These are phyloP conservation scores for Drosophila dives DNA, from an alignment of 2,888 invertebrate species.

Conservation along the genomic window DNA sequence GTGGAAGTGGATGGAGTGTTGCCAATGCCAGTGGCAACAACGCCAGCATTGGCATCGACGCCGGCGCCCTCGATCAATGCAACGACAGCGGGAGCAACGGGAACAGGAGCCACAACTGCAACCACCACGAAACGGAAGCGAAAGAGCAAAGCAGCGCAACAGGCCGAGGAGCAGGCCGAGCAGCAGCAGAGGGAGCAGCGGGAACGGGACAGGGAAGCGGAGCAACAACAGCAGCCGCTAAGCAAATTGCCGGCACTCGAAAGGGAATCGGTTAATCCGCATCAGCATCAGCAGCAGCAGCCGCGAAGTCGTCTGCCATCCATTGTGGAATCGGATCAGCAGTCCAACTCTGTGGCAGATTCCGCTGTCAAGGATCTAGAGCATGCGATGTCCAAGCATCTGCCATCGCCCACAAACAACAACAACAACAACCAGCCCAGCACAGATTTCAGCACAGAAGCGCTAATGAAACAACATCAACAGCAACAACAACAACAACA, in stretches of 20 bases:
- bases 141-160: slow-evolving; percentile 86
- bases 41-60: slow-evolving; percentile 49
- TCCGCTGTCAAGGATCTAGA: slow-evolving; percentile 91
- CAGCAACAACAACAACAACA: slow-evolving; percentile 89
- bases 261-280: slow-evolving; percentile 36
- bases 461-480: slow-evolving; percentile 89
- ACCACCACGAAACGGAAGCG: slow-evolving; percentile 86
- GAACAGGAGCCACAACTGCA: not conserved
- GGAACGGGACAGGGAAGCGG: slow-evolving; percentile 85
- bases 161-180: slow-evolving; percentile 83
- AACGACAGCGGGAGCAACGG: not conserved
- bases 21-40: slow-evolving; percentile 71
- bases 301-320: slow-evolving; percentile 83
- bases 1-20: slow-evolving; percentile 73
- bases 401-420: slow-evolving; percentile 87
- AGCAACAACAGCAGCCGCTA: slow-evolving; percentile 81
- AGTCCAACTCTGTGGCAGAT: slow-evolving; percentile 70
- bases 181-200: slow-evolving; percentile 61
- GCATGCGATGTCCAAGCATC: slow-evolving; percentile 98
- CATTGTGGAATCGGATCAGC: slow-evolving; percentile 79
- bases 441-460: slow-evolving; percentile 95
- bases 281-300: slow-evolving; percentile 67
- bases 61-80: slow-evolving; percentile 47
- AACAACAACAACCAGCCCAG: slow-evolving; percentile 85
- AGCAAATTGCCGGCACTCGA: slow-evolving; percentile 65